These are phyloP conservation scores for Coenobita brevimanus DNA, from an alignment of 1,140 invertebrate genomes.

Conservation along the genomic window DNA sequence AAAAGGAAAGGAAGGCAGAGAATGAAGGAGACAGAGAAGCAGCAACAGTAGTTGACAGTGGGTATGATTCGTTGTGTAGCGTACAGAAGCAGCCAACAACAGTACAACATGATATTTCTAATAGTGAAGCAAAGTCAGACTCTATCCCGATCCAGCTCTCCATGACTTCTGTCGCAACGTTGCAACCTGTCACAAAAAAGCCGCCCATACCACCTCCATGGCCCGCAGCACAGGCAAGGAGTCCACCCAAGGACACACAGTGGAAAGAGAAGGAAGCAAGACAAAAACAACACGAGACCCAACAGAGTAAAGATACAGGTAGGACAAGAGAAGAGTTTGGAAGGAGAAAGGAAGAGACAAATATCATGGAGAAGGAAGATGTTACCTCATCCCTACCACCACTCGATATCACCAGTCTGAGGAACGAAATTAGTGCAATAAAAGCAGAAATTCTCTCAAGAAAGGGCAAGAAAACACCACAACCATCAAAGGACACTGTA, in stretches of 20 bases:
- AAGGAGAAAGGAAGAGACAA: background rate
- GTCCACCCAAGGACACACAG: background rate
- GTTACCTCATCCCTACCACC: background rate
- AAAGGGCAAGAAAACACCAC: slow-evolving; percentile 44
- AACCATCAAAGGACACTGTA: background rate
- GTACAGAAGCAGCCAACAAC: slow-evolving; percentile 22
- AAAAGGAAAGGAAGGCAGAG: background rate
- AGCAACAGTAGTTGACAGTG: no score
- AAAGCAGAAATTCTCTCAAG: slow-evolving; percentile 46
- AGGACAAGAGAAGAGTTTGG: background rate
- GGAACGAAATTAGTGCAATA: slow-evolving; percentile 51
- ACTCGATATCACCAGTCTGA: slow-evolving; percentile 50
- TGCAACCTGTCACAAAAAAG: no score
- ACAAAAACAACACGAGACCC: background rate
- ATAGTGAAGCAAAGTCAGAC: slow-evolving; percentile 38
- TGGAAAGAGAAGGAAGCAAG: background rate
- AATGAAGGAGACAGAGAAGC: background rate
- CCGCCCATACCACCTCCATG: no score
- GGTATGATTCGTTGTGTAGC: no score
- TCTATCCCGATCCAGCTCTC: no score
- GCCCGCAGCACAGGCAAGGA: background rate
- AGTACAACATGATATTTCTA: slow-evolving; percentile 43
- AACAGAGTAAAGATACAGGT: background rate
- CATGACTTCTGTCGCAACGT: no score
- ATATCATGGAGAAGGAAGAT: background rate